phyloP scores from a whole-genome alignment of 1,140 invertebrate genomes.

The Cylas formicarius region DNA sequence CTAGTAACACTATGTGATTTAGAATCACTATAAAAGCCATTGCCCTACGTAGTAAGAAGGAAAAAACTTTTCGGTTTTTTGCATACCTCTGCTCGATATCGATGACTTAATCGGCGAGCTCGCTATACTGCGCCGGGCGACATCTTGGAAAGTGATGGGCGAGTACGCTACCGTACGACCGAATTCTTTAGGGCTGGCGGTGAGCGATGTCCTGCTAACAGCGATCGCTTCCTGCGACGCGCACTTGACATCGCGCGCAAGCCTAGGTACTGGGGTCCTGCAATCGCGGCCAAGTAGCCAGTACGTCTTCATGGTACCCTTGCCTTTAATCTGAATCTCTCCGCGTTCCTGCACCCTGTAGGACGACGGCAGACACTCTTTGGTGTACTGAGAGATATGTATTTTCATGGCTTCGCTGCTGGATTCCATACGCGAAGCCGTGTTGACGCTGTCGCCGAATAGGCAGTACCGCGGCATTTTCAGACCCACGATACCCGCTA shows the following conservation, averaged over 20 bases:
- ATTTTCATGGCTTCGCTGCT: constrained; percentile 89
- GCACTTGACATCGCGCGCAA: constrained; percentile 25
- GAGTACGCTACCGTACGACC: constrained; percentile 58
- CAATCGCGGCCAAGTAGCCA: constrained; percentile 71
- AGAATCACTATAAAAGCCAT: no score
- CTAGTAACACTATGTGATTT: background rate
- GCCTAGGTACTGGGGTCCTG: constrained; percentile 43
- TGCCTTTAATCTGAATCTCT: constrained; percentile 79
- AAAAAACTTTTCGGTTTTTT: no score
- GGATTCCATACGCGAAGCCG: constrained; percentile 86
- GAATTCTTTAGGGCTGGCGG: constrained; percentile 39
- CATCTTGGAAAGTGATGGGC: constrained; percentile 77
- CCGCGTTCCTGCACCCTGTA: constrained; percentile 76
- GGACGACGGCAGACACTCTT: constrained; percentile 62
- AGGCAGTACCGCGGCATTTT: constrained; percentile 91
- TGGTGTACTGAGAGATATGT: constrained; percentile 86
- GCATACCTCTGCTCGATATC: constrained; percentile 42
- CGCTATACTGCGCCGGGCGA: constrained; percentile 63
- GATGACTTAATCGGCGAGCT: constrained; percentile 58
- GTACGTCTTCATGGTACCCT: constrained; percentile 90
- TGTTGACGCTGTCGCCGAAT: constrained; percentile 91
- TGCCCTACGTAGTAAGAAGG: no score
- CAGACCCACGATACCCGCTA: constrained; percentile 88
- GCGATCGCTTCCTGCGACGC: constrained; percentile 29
- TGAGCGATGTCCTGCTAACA: constrained; percentile 18